Conservation (phyloP, 2,888 invertebrate genomes). For the Trichopoda pennipes region DNA sequence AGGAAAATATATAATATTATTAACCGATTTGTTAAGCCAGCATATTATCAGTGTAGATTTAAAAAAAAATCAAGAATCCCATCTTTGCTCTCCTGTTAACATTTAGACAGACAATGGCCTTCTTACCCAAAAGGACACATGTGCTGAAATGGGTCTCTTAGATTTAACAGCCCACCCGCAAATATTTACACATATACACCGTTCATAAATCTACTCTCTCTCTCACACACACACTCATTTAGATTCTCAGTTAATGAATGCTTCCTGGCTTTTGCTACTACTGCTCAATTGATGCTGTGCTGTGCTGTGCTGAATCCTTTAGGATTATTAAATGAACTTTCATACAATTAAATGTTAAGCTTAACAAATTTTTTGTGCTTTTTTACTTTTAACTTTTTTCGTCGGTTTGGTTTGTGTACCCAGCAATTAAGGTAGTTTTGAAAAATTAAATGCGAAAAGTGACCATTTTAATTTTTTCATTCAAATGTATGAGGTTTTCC, state of each 20-base stretch:
- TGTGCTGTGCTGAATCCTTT: conserved; percentile 56
- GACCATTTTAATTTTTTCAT: conserved; percentile 59
- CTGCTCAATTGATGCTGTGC: conserved; percentile 41
- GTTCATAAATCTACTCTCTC: background rate
- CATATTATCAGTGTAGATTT: conserved; percentile 69
- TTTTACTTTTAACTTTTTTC: conserved; percentile 62
- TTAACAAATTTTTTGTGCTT: conserved; percentile 68
- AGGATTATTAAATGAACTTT: conserved; percentile 72
- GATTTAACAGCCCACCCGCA: conserved; percentile 30
- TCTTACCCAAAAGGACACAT: conserved; percentile 71
- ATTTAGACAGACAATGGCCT: conserved; percentile 17
- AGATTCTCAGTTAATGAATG: conserved; percentile 53
- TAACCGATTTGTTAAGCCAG: background rate
- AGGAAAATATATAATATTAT: no score
- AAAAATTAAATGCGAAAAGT: conserved; percentile 72
- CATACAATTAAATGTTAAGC: conserved; percentile 72
- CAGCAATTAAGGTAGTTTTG: conserved; percentile 79
- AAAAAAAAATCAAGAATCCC: conserved; percentile 76
- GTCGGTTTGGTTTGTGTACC: conserved; percentile 59
- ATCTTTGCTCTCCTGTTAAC: conserved; percentile 10
- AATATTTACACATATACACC: conserved; percentile 4
- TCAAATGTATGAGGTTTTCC: conserved; percentile 53
- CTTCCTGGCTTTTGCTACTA: conserved; percentile 44
- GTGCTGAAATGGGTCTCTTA: conserved; percentile 70
- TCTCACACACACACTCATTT: conserved; percentile 31